Conservation (phyloP, 2,113 vertebrate genomes). For the Cricetomys ansorgei region DNA sequence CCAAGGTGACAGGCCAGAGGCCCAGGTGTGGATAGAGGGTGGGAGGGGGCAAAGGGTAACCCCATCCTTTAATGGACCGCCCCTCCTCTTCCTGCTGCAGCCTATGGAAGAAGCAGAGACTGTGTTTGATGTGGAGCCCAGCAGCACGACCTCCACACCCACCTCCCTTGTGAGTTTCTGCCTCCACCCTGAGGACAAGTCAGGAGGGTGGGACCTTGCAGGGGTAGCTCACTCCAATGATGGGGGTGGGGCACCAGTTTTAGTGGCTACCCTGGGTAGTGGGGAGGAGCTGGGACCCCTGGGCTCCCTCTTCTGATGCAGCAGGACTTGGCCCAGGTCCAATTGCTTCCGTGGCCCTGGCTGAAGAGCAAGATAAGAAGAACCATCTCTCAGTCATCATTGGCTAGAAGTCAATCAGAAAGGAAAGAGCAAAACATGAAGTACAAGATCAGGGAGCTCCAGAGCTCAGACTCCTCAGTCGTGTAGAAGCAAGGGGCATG, state of each 20-base stretch:
- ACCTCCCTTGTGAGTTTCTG: slow-evolving; percentile 93
- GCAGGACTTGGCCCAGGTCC: slow-evolving; percentile 77
- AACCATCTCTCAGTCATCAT: background rate
- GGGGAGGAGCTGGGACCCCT: background rate
- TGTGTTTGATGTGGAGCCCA: slow-evolving; percentile 92
- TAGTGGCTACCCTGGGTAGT: background rate
- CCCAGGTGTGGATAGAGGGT: background rate
- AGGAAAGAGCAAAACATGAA: slow-evolving; percentile 11
- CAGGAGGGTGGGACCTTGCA: background rate
- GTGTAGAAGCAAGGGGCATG: slow-evolving; percentile 55
- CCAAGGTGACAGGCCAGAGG: background rate
- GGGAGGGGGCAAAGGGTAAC: background rate
- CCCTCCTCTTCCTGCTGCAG: slow-evolving; percentile 80
- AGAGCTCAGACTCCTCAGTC: slow-evolving; percentile 8
- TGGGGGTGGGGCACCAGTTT: background rate
- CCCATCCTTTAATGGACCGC: background rate
- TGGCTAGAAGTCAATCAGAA: slow-evolving; percentile 45
- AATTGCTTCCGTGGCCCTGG: slow-evolving; percentile 74
- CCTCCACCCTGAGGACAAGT: background rate
- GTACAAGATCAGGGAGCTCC: background rate
- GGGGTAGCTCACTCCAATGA: background rate
- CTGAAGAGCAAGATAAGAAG: slow-evolving; percentile 56
- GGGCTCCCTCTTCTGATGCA: slow-evolving; percentile 51
- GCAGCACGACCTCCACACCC: slow-evolving; percentile 92
- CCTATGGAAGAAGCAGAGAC: slow-evolving; percentile 93